Conservation (phyloP, 2,797 vertebrate species). For the Lateolabrax maculatus region DNA sequence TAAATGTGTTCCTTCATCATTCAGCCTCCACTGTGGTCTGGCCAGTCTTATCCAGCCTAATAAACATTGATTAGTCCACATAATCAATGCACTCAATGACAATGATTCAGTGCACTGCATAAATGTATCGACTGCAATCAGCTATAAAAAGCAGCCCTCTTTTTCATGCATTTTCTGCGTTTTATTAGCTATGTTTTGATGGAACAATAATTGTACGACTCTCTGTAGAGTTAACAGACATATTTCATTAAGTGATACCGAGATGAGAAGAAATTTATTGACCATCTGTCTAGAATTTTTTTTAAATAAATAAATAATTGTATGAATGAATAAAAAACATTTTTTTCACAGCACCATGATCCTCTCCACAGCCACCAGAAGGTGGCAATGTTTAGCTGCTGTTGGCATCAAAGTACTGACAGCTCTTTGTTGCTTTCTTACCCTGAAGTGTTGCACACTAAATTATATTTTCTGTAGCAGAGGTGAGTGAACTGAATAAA, state of each 20-base stretch:
- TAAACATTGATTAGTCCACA: constrained; percentile 81
- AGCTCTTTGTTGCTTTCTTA: constrained; percentile 13
- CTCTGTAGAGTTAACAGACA: constrained; percentile 57
- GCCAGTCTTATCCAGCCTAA: constrained; percentile 66
- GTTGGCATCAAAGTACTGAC: background rate
- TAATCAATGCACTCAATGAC: constrained; percentile 85
- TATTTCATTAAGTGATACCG: constrained; percentile 67
- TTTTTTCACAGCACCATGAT: background rate
- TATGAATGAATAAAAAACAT: constrained; percentile 2
- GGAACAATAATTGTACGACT: constrained; percentile 63
- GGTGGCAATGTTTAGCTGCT: constrained; percentile 77
- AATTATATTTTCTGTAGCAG: constrained; percentile 8
- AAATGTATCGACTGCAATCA: constrained; percentile 80
- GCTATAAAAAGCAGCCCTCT: constrained; percentile 56
- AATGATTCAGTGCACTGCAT: constrained; percentile 84
- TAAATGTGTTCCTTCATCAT: constrained; percentile 80
- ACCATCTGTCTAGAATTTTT: constrained; percentile 59
- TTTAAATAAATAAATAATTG: constrained; percentile 43
- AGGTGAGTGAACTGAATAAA: constrained; percentile 18
- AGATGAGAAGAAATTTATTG: constrained; percentile 69
- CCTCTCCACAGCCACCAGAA: constrained; percentile 44
- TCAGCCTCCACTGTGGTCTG: constrained; percentile 70
- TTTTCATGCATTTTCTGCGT: constrained; percentile 72
- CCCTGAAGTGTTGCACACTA: background rate
- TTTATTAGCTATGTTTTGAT: constrained; percentile 68